Conservation (phyloP, 2,797 vertebrate genomes). For the Sebastes reedi region DNA sequence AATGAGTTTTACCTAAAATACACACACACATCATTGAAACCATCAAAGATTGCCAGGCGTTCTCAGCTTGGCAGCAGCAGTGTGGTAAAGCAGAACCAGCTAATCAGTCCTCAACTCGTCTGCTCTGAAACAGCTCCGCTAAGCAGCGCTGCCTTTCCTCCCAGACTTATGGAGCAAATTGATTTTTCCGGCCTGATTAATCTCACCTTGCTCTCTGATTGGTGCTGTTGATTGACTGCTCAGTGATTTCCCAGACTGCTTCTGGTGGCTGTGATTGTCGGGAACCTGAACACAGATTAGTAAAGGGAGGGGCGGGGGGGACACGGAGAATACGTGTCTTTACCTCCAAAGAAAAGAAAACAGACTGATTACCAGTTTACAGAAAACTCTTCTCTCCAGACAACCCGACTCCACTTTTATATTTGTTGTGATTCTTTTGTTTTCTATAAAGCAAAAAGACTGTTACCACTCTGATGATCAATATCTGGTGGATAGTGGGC, state of each 20-base stretch:
- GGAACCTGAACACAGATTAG: slow-evolving; percentile 38
- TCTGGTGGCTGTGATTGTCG: slow-evolving; percentile 42
- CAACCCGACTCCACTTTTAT: neutral
- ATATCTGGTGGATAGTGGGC: neutral
- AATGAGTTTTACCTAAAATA: slow-evolving; percentile 1
- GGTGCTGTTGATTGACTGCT: slow-evolving; percentile 56
- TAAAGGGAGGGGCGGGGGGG: neutral
- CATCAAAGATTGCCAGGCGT: neutral
- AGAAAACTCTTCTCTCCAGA: neutral
- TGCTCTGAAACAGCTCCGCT: slow-evolving; percentile 37
- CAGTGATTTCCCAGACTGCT: slow-evolving; percentile 54
- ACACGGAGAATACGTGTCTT: neutral
- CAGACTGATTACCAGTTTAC: neutral
- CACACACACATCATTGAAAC: neutral
- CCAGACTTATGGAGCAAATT: slow-evolving; percentile 41
- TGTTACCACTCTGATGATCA: neutral
- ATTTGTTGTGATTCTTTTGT: neutral
- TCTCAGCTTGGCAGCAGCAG: slow-evolving; percentile 20
- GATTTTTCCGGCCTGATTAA: slow-evolving; percentile 60
- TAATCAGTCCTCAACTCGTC: slow-evolving; percentile 57
- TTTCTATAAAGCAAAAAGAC: neutral
- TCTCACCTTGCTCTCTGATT: slow-evolving; percentile 44
- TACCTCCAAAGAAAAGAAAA: slow-evolving; percentile 33
- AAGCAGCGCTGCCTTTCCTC: slow-evolving; percentile 8
- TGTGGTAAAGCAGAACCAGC: slow-evolving; percentile 42